phyloP scores from a whole-genome alignment of 2,888 invertebrate genomes.

The Acholoe squamosa region DNA sequence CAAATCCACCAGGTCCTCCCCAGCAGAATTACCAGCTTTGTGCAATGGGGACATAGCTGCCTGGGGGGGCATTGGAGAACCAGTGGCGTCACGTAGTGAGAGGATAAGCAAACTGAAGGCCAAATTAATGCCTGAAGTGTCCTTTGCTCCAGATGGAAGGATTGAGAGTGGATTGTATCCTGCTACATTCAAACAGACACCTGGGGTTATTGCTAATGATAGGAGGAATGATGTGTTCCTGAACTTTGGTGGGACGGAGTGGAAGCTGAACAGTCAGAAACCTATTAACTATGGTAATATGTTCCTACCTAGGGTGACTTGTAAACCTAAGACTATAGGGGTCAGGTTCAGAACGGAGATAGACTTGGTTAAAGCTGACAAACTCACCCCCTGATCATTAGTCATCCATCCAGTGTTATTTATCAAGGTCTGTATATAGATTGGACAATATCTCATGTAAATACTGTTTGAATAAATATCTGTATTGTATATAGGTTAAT shows the following conservation, averaged over 20 bases:
- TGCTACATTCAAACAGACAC: conserved; percentile 33
- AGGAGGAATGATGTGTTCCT: conserved; percentile 42
- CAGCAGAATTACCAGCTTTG: background rate
- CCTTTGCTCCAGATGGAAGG: conserved; percentile 14
- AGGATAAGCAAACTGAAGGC: conserved; percentile 8
- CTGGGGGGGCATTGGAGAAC: too few relatives aligned
- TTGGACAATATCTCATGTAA: too few relatives aligned
- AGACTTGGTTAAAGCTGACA: background rate
- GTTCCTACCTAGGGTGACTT: conserved; percentile 39
- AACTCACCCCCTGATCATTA: background rate
- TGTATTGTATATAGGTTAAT: too few relatives aligned
- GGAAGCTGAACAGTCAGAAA: background rate
- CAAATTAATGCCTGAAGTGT: background rate
- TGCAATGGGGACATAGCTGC: background rate
- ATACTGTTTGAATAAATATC: too few relatives aligned
- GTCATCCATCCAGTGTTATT: too few relatives aligned
- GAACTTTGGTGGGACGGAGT: conserved; percentile 10
- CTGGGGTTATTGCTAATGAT: conserved; percentile 1
- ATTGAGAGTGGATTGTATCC: conserved; percentile 43
- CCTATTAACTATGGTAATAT: conserved; percentile 30
- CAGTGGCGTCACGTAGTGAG: conserved; percentile 16
- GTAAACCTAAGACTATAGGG: background rate
- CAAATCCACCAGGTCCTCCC: conserved; percentile 22
- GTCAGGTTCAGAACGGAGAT: conserved; percentile 29
- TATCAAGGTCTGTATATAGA: too few relatives aligned